These are phyloP conservation scores for sheep (Ovis aries) DNA, from an alignment of 2,113 vertebrate genomes.

Conservation along the genomic window DNA sequence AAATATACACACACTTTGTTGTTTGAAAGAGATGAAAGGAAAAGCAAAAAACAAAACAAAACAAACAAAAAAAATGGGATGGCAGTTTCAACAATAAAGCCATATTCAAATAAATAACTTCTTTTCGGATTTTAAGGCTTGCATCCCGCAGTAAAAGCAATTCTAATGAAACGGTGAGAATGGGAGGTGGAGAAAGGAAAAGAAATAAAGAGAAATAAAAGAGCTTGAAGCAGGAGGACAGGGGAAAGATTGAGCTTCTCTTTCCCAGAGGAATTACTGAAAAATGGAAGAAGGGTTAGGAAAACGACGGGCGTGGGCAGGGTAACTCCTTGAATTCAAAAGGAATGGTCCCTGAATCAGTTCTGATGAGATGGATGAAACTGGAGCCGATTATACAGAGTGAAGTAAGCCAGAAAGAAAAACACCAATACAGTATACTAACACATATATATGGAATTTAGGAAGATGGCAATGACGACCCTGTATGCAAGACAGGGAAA, in stretches of 20 bases:
- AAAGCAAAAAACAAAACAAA: neutral
- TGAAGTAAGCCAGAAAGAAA: too few species aligned
- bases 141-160: neutral
- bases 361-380: too few species aligned
- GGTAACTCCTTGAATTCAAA: neutral
- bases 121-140: neutral
- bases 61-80: neutral
- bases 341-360: neutral
- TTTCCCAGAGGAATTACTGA: neutral
- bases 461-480: too few species aligned
- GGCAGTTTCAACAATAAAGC: neutral
- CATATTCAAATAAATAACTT: constrained; percentile 10
- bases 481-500: too few species aligned
- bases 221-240: neutral
- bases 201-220: neutral
- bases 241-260: neutral
- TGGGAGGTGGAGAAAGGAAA: neutral
- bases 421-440: too few species aligned
- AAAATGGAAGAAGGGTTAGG: neutral
- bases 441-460: too few species aligned
- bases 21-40: constrained; percentile 8
- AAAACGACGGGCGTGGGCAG: neutral
- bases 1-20: neutral
- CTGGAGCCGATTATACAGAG: too few species aligned
- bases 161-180: neutral